These are phyloP conservation scores for Acinonyx jubatus DNA, from an alignment of 2,113 vertebrate genomes.

Conservation along the genomic window DNA sequence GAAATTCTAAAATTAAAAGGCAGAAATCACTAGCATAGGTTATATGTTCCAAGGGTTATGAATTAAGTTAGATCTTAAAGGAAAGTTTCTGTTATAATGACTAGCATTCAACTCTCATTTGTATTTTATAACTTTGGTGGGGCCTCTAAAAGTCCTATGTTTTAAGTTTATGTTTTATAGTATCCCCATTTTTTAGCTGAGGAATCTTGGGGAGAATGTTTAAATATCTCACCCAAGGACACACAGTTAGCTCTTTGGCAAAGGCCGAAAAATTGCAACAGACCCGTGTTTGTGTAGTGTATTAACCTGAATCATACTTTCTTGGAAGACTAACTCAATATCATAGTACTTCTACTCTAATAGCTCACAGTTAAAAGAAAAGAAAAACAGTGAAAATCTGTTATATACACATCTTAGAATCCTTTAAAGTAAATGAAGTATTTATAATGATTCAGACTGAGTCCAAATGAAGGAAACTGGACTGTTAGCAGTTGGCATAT, in stretches of 20 bases:
- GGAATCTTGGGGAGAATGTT: background rate
- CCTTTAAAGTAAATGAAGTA: conserved; percentile 17
- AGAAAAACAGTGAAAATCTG: background rate
- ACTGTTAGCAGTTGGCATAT: background rate
- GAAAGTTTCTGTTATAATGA: background rate
- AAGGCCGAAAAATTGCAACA: background rate
- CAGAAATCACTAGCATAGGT: background rate
- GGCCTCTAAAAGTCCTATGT: background rate
- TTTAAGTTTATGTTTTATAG: background rate
- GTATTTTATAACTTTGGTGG: background rate
- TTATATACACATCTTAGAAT: background rate
- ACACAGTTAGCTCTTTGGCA: background rate
- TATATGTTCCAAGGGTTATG: background rate
- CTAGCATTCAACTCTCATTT: background rate
- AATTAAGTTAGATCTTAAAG: background rate
- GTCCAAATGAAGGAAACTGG: background rate
- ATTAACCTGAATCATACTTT: background rate
- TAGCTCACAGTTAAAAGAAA: background rate
- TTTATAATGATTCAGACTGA: conserved; percentile 6
- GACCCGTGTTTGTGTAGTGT: background rate
- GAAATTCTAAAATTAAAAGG: conserved; percentile 33
- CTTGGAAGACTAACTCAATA: background rate
- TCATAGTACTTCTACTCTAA: background rate
- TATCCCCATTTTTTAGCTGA: background rate
- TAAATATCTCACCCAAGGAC: background rate